phyloP scores from a whole-genome alignment of 2,797 vertebrate genomes.

The Morelia viridis region DNA sequence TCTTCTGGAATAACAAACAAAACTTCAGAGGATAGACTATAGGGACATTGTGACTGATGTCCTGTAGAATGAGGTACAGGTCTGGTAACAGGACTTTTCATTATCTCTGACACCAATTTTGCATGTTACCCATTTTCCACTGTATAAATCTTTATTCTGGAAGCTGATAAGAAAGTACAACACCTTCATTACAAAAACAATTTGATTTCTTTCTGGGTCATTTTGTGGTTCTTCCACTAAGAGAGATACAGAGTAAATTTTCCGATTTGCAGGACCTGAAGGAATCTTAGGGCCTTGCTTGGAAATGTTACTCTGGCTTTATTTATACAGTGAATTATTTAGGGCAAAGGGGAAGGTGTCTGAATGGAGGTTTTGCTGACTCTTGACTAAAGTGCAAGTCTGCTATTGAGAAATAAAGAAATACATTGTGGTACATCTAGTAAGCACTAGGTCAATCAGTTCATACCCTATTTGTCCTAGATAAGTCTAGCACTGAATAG shows the following conservation, averaged over 20 bases:
- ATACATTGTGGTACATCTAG: neutral
- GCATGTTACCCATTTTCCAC: slow-evolving; percentile 10
- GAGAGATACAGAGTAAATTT: neutral
- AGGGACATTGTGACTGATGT: neutral
- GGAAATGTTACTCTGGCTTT: neutral
- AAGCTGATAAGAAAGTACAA: slow-evolving; percentile 16
- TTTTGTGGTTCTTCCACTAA: neutral
- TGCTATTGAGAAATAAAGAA: slow-evolving; percentile 26
- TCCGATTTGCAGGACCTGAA: slow-evolving; percentile 24
- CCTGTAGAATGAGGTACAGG: neutral
- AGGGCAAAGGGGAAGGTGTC: neutral
- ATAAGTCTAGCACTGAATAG: neutral
- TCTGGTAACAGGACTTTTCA: neutral
- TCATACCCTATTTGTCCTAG: neutral
- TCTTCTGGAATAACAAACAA: slow-evolving; percentile 14
- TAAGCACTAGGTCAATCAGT: neutral
- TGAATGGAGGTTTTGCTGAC: slow-evolving; percentile 18
- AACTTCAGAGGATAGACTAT: neutral
- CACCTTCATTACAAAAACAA: neutral
- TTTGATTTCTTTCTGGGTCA: neutral
- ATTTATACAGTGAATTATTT: neutral
- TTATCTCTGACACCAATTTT: neutral
- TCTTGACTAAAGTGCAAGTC: neutral
- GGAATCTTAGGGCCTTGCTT: neutral
- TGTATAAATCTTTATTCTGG: neutral